phyloP scores from a whole-genome alignment of 2,113 vertebrate genomes.

The Syrmaticus mikado region DNA sequence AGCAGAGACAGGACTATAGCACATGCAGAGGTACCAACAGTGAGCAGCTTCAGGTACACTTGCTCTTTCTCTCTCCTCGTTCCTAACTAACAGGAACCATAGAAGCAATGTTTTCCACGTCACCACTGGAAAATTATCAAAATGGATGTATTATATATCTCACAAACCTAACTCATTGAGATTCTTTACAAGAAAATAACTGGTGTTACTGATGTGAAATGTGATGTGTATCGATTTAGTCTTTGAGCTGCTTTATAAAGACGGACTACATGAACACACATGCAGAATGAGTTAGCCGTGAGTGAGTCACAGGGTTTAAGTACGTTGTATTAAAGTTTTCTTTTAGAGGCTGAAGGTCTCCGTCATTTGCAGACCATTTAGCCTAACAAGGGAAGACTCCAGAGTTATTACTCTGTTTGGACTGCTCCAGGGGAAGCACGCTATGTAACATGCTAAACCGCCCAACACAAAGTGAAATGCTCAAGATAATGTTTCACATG shows the following conservation, averaged over 20 bases:
- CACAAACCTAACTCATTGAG: neutral
- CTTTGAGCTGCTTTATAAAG: neutral
- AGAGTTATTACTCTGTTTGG: neutral
- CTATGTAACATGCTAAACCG: neutral
- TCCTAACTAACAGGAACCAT: neutral
- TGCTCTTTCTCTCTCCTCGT: neutral
- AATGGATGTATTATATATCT: neutral
- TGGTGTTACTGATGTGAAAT: neutral
- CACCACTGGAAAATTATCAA: neutral
- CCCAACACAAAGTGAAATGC: neutral
- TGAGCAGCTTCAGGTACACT: neutral
- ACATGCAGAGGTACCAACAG: neutral
- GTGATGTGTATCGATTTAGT: neutral
- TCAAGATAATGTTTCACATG: neutral
- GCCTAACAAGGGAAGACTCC: neutral
- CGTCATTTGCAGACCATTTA: neutral
- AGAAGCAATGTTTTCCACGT: neutral
- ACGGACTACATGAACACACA: neutral
- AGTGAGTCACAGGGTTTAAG: neutral
- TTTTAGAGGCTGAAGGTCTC: neutral
- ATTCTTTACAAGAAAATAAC: neutral
- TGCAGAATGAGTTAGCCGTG: neutral
- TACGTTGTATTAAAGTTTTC: neutral
- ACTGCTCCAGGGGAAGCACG: neutral
- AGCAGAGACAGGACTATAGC: neutral